Evolutionary conservation across 2,888 invertebrate species (phyloP), one percentile per base, ranked within the genome.

Genomic region (Graphium colonna): DNA sequence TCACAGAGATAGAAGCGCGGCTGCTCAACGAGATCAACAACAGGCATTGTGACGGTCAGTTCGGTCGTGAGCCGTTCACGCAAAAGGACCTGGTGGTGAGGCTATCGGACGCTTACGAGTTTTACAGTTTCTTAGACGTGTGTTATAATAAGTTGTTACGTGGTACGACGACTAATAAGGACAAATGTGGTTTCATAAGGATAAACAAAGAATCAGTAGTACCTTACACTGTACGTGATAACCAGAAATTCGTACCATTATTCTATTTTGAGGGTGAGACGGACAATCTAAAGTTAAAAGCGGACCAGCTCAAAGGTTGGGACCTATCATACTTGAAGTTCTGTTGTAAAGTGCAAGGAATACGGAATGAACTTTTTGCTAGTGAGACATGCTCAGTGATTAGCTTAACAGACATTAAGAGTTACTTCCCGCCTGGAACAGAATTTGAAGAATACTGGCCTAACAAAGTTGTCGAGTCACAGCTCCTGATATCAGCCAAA

Each of bases 371-470:
- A 87, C 83, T 97, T 56, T 97, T 97, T 82, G 95, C 96, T 15
- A 96, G 95, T 90, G 96, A 97, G 73, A 95, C 95, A 8, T 97
- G 97, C 81, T 95, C 95, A 51, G 97, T 97, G 68, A 97, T 97
- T 56, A 96, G 96, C 89, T 91, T 97, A 64, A 93, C 95, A 38
- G 97, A 97, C 82, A 96, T 97, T 66, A 96, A 95, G 76, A 95
- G 95, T 77, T 97, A 97, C 75, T 97, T 97, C 69, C 96, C 96
- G 0, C 95, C 95, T 7, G 96, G 96, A 17, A 97, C 97, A 0
- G 93, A 94, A 65, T 97, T 97, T 73, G 97, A 97, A 75, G 96
- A 97, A 69, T 97, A 97, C 79, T 97, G 97, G 97, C 97, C 97
- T 0, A 95, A 94, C 74, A 96, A 96, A 83, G 95, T 95, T 54